phyloP scores from a whole-genome alignment of 2,888 invertebrate genomes.

The Megaustenia siamemsis region DNA sequence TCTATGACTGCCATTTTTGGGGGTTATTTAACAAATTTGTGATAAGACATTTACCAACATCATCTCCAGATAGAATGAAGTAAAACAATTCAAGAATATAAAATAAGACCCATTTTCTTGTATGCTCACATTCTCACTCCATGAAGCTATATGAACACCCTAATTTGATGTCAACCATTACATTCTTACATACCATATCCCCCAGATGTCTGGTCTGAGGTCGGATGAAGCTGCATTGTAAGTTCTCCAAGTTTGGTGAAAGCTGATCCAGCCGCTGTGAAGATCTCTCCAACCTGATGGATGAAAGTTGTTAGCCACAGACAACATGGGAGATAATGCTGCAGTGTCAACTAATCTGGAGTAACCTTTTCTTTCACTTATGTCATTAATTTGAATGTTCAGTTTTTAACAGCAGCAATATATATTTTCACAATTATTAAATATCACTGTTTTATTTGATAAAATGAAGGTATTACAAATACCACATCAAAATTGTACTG shows the following conservation, averaged over 20 bases:
- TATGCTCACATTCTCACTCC: no score
- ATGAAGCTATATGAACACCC: no score
- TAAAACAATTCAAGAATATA: no score
- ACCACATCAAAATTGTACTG: no score
- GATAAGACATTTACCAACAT: no score
- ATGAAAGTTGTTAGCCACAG: slow-evolving; percentile 18
- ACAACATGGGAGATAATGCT: neutral
- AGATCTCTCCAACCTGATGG: slow-evolving; percentile 95
- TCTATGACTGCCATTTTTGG: no score
- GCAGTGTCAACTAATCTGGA: neutral
- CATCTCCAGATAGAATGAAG: no score
- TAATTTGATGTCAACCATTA: no score
- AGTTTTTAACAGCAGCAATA: neutral
- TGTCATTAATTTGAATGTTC: neutral
- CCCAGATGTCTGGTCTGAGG: slow-evolving; percentile 84
- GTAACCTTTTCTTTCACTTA: neutral
- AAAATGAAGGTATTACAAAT: no score
- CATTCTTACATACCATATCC: slow-evolving; percentile 66
- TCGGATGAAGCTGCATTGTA: slow-evolving; percentile 96
- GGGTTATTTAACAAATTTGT: no score
- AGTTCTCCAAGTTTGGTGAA: slow-evolving; percentile 96
- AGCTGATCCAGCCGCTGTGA: slow-evolving; percentile 96
- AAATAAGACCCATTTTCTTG: no score
- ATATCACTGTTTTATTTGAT: neutral
- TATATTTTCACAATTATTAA: neutral